Percentiles rank a stretch among this genome's conserved stretches.
These are phyloP conservation scores for Podiceps cristatus DNA, from an alignment of 2,113 vertebrate species.

Conservation along the genomic window DNA sequence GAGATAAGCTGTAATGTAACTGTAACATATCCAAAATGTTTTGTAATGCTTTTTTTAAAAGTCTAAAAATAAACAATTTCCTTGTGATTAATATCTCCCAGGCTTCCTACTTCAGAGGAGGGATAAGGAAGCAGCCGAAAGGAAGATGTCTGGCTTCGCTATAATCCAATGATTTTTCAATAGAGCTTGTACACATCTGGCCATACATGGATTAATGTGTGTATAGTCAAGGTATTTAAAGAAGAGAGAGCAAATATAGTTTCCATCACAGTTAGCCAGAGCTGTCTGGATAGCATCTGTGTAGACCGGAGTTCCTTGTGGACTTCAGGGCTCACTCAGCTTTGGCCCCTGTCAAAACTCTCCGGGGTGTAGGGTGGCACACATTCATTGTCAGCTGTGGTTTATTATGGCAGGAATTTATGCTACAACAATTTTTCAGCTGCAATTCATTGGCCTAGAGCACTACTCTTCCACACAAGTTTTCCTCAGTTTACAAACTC, in stretches of 20 bases:
- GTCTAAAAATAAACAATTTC: background rate
- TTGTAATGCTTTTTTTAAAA: background rate
- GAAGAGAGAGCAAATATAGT: background rate
- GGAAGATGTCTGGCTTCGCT: background rate
- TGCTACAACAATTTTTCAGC: background rate
- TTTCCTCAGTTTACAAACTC: background rate
- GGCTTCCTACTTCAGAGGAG: background rate
- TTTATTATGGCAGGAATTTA: background rate
- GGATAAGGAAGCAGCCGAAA: background rate
- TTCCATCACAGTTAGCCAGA: background rate
- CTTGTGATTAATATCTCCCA: background rate
- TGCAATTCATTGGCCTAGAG: background rate
- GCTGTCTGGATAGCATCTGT: background rate
- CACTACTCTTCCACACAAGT: background rate
- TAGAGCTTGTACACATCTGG: background rate
- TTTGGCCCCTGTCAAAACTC: background rate
- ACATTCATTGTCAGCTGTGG: background rate
- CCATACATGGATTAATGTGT: background rate
- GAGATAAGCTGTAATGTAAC: background rate
- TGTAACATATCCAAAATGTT: background rate
- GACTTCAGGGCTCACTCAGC: background rate
- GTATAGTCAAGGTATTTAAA: background rate
- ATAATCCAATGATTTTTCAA: background rate
- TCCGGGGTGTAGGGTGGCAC: background rate
- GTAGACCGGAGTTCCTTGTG: background rate